A percentile compares a stretch with the other conserved stretches of the same genome.
These are phyloP conservation scores for Aplocera efformata DNA, from an alignment of 2,888 invertebrate species.

Conservation along the genomic window DNA sequence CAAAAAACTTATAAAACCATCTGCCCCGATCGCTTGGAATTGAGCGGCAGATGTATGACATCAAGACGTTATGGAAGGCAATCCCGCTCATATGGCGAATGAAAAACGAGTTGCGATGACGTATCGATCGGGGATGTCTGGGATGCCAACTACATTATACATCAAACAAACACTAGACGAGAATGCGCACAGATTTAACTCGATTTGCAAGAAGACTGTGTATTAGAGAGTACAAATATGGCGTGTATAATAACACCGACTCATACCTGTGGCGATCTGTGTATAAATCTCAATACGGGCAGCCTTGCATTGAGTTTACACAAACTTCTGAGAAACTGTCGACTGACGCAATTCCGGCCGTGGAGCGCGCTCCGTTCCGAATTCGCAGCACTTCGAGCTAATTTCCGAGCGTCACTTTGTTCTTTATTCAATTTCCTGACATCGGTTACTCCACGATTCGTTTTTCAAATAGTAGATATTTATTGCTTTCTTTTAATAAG, in stretches of 20 bases:
- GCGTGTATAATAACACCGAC: constrained; percentile 29
- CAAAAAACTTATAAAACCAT: constrained; percentile 66
- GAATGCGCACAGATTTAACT: not conserved
- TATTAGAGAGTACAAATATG: constrained; percentile 29
- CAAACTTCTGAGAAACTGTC: constrained; percentile 66
- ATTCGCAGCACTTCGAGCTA: constrained; percentile 73
- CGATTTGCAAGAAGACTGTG: constrained; percentile 19
- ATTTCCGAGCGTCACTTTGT: constrained; percentile 79
- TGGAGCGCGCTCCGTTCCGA: constrained; percentile 63
- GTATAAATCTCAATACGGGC: constrained; percentile 54
- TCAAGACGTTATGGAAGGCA: constrained; percentile 72
- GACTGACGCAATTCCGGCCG: constrained; percentile 76
- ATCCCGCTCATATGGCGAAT: constrained; percentile 60
- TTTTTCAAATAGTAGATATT: constrained; percentile 47
- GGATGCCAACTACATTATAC: constrained; percentile 9
- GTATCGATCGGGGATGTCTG: constrained; percentile 24
- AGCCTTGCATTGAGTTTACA: constrained; percentile 61
- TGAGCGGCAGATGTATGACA: constrained; percentile 63
- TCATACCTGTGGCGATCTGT: constrained; percentile 35
- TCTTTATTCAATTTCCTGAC: constrained; percentile 79
- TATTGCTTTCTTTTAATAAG: constrained; percentile 44
- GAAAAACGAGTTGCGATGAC: constrained; percentile 50
- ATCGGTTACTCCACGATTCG: constrained; percentile 53
- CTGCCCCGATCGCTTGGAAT: constrained; percentile 47
- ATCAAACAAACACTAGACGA: constrained; percentile 3